Evolutionary conservation across 2,797 vertebrate species (phyloP), one percentile per base, ranked within the genome.

Genomic region (Holocentrus rufus): DNA sequence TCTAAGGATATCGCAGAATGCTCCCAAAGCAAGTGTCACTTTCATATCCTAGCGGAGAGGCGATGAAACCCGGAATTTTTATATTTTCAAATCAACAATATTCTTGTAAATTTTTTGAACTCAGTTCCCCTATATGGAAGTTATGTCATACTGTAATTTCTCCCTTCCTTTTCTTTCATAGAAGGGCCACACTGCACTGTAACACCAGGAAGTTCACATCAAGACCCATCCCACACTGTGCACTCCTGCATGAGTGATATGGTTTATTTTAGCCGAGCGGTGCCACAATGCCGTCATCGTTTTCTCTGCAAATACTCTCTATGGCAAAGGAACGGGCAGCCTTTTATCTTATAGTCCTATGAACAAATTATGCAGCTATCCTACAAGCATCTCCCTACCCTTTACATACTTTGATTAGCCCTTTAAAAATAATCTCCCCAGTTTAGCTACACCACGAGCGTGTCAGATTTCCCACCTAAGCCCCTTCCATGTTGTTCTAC

Each of bases 141-240:
- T 34, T 67, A 76, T 74, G 76, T 77, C 61, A 54, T 30, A 34
- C 31, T 34, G 31, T 34, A 74, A 76, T 85, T 49, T 55, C 64
- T 59, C 74, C 63, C 55, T 76, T 80, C 80, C 77, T 64, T 62
- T 30, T 88, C 83, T 85, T 36, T 84, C 83, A 78, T 30, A 68
- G 36, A 72, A 73, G 69, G 58, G 53, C 74, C 69, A 67, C n/a
- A 3, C 70, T 64, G 76, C 71, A 74, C 59, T 49, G 75, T 50
- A 56, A 36, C 23, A 92, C 80, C 93, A 94, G 93, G 92, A 94
- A 94, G 92, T 92, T 88, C 78, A 77, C 14, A 25, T n/a, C n/a
- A 20, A 47, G 53, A 72, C 53, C 80, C 80, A 74, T 60, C 84
- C 69, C 78, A 56, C 52, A 9, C 31, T 6, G 31, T 34, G 31